Base-by-base conservation (phyloP, 2,888 invertebrate species). In the Lamellibrachia columna region DNA sequence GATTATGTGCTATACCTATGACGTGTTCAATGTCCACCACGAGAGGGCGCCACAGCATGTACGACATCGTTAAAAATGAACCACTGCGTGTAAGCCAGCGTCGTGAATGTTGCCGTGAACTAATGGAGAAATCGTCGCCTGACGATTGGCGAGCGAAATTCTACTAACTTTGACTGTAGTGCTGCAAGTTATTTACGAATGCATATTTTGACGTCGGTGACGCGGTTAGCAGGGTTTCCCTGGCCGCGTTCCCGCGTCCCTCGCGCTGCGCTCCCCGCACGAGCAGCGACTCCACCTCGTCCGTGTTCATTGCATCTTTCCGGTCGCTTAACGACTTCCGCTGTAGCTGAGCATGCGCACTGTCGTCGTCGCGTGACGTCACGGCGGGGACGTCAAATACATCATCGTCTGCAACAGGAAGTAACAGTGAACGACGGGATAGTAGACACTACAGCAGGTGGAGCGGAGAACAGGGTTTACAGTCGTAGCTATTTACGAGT, bases 121-220 rank as follows among this genome's bases (percentile, higher is more conserved):
- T 75, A 75, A n/a, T 75, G 75, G n/a, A 75, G 75, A 15, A 22
- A 58, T 8, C 58, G 58, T 15, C 58, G 58, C 58, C 22, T 2
- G 75, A 3, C 75, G 75, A 75, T 75, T 6, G 75, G 75, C 75
- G 75, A 75, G 75, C 75, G 75, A 75, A 75, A 11, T 22, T 75
- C 75, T 11, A 75, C 75, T 75, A 75, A 75, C 22, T 75, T 75
- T 75, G 75, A 75, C n/a, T 75, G 75, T 75, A 75, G 22, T 75
- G 75, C 75, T 75, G 75, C 75, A 75, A 75, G 75, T 75, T 75
- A 75, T 75, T 75, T 75, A 75, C 75, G 75, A 75, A 75, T 75
- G 75, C 75, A 75, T 75, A 75, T 75, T 75, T 75, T 15, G 75
- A 75, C 75, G 75, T 75, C 75, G 75, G 75, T 6, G 75, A 11